phyloP scores from a whole-genome alignment of 2,888 invertebrate species.

The Camponotus fellah region DNA sequence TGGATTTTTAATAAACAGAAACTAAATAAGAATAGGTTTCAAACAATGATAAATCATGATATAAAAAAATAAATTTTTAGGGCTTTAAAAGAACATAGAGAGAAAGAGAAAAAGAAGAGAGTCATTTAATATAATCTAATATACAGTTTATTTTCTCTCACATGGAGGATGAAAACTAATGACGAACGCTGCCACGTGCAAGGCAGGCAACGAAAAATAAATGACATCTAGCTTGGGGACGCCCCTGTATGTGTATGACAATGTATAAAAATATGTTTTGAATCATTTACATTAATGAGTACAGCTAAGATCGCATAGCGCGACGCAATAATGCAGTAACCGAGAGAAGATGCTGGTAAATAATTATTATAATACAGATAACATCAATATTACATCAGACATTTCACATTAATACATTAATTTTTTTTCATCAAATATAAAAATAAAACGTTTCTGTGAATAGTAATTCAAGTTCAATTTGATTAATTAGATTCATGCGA shows the following conservation, averaged over 20 bases:
- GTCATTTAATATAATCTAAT: constrained; percentile 16
- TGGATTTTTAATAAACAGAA: not conserved
- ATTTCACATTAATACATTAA: constrained; percentile 3
- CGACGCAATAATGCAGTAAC: constrained; percentile 66
- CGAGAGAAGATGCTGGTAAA: constrained; percentile 60
- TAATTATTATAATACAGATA: not conserved
- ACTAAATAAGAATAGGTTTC: not conserved
- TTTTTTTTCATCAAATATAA: not conserved
- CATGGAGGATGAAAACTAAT: constrained; percentile 8
- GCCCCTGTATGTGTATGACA: constrained; percentile 78
- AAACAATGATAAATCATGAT: not conserved
- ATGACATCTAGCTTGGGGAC: constrained; percentile 79
- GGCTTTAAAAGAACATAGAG: not conserved
- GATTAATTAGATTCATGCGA: constrained; percentile 29
- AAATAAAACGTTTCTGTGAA: not conserved
- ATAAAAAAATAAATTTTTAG: not conserved
- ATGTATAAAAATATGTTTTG: constrained; percentile 68
- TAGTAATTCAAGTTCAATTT: not conserved
- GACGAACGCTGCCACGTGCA: constrained; percentile 73
- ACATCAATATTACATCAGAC: not conserved
- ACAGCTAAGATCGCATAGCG: constrained; percentile 73
- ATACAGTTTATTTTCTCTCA: not conserved
- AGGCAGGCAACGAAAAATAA: constrained; percentile 75
- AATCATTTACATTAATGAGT: constrained; percentile 67
- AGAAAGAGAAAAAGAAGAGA: not conserved